Base-by-base conservation (phyloP, 2,113 vertebrate species). In the Hyperopisus bebe region DNA sequence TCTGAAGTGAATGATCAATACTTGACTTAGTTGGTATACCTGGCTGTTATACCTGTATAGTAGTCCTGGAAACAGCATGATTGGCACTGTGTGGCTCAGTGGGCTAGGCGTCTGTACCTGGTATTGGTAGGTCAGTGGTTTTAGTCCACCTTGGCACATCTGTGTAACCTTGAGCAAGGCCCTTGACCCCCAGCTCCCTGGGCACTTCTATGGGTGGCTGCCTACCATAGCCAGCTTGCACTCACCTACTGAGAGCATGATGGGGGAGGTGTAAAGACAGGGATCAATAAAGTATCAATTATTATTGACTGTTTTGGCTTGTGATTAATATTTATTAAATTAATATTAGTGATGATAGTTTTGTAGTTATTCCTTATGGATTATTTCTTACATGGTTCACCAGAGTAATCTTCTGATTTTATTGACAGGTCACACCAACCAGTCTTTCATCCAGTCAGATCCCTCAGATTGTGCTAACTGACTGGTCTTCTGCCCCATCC, bases 391-490 rank as follows among this genome's bases (percentile, higher is more conserved):
- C 24, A 17, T 66, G 13, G 70, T 82, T 87, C 77, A 80, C 53
- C 10, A 13, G 15, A 66, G 35, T 66, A 27, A 88, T 31, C 86
- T 24, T 89, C 24, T 58, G 35, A 80, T 80, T 39, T 80, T 80
- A 42, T 88, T 93, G 90, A 51, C 95, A 96, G 95, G 94, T 84
- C 10, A 55, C 44, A 5, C 51, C 74, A 31, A 46, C 27, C 27
- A 88, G 82, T 88, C 88, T 90, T 35, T 92, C 93, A 39, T 88
- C 89, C 46, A 88, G 88, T 93, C 94, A 95, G 46, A 91, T 98
- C 89, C 97, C 97, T 6, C 95, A 92, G 94, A 97, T 97, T 93
- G 91, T 97, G 92, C 93, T 97, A 94, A 98, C 96, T 35, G 94
- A 96, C 89, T 97, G 96, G 86, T 91, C 91, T 84, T 94, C 97